Conservation (phyloP, 1,140 invertebrate genomes). For the Ylistrum balloti region DNA sequence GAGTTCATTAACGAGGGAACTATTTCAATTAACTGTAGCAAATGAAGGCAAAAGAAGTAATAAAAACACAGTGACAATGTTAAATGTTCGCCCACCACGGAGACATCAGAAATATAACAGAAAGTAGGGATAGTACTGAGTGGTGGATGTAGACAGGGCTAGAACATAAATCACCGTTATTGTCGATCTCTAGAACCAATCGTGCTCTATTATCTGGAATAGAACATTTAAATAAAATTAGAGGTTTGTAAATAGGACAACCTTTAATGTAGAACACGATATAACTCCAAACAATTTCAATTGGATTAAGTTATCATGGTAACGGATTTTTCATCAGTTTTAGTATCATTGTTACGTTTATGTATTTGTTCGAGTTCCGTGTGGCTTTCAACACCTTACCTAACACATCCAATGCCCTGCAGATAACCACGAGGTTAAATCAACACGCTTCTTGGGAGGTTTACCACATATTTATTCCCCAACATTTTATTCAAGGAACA, state of each 20-base stretch:
- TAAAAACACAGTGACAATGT: not conserved
- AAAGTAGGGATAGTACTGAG: not conserved
- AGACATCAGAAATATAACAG: not conserved
- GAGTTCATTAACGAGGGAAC: not conserved
- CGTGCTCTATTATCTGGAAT: not conserved
- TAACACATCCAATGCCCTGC: not conserved
- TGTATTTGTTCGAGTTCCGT: not conserved
- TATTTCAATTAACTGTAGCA: not conserved
- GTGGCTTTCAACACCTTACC: not conserved
- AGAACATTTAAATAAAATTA: constrained; percentile 24
- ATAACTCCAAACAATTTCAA: constrained; percentile 38
- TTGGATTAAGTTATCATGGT: constrained; percentile 4
- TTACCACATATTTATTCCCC: not conserved
- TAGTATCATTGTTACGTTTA: not conserved
- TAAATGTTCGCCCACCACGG: not conserved
- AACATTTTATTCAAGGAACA: not conserved
- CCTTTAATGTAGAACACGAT: not conserved
- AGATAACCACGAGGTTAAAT: not conserved
- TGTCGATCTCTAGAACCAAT: not conserved
- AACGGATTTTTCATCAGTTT: not conserved
- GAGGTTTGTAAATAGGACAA: not conserved
- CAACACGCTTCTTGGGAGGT: constrained; percentile 22
- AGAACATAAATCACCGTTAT: not conserved
- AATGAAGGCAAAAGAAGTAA: not conserved
- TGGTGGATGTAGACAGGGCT: not conserved